Conservation (phyloP, 2,888 invertebrate species). For the Podotricha telesiphe region DNA sequence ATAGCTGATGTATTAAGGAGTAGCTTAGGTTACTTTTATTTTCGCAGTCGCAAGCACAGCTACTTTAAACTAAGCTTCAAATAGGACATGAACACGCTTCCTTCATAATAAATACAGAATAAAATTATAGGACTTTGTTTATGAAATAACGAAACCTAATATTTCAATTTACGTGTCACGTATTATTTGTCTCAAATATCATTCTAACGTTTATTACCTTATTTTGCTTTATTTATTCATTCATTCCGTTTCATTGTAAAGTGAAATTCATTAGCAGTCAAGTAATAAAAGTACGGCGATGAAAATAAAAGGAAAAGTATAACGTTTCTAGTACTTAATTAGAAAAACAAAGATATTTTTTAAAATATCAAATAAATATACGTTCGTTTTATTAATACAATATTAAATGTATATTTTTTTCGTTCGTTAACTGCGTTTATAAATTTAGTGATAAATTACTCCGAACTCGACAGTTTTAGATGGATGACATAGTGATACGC, state of each 20-base stretch:
- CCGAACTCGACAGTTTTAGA: no score
- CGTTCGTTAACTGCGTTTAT: no score
- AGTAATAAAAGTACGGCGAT: conserved; percentile 17
- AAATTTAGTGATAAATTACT: no score
- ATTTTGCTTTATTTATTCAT: conserved; percentile 28
- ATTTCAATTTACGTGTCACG: neutral
- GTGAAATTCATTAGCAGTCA: conserved; percentile 29
- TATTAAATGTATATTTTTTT: neutral
- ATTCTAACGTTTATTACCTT: conserved; percentile 16
- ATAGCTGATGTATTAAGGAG: no score
- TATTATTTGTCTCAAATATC: conserved; percentile 20
- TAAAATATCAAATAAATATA: neutral
- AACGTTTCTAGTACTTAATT: conserved; percentile 24
- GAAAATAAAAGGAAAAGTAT: conserved; percentile 22
- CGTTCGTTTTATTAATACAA: neutral
- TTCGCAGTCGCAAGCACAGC: no score
- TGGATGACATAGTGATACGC: no score
- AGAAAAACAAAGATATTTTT: conserved; percentile 8
- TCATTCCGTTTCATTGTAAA: conserved; percentile 16
- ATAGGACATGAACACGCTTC: neutral
- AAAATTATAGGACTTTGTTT: neutral
- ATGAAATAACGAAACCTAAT: neutral
- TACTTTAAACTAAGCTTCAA: no score
- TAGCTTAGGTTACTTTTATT: no score
- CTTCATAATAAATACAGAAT: neutral